Conservation (phyloP, 2,113 vertebrate genomes). For the Aleadryas rufinucha region DNA sequence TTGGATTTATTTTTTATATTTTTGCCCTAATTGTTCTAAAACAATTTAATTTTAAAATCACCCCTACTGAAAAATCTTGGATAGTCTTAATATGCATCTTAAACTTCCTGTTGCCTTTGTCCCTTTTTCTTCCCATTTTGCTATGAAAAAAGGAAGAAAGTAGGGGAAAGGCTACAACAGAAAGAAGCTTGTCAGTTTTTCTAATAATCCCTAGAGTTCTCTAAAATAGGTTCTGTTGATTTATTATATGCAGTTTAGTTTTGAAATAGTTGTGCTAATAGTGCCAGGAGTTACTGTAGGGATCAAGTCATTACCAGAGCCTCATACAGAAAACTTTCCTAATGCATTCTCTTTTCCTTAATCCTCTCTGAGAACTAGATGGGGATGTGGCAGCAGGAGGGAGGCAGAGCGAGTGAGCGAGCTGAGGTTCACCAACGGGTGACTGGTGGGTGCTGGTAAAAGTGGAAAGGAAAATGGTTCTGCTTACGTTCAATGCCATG, state of each 20-base stretch:
- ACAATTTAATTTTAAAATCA: neutral
- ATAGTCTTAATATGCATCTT: neutral
- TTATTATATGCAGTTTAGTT: neutral
- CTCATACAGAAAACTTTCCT: neutral
- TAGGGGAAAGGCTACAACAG: neutral
- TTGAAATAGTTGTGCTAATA: neutral
- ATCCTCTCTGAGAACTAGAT: neutral
- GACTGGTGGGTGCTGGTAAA: neutral
- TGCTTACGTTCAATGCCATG: neutral
- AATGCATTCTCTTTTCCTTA: neutral
- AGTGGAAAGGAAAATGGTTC: neutral
- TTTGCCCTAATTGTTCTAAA: conserved; percentile 4
- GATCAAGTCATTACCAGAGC: neutral
- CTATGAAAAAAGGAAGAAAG: neutral
- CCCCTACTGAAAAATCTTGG: neutral
- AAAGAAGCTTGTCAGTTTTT: neutral
- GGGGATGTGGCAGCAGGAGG: neutral
- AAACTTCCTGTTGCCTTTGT: neutral
- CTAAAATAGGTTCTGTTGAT: neutral
- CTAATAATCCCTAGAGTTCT: neutral
- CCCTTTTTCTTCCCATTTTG: neutral
- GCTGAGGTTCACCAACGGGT: neutral
- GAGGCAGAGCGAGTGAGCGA: neutral
- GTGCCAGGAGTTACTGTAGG: neutral
- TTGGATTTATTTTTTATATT: neutral